phyloP scores from a whole-genome alignment of 2,113 vertebrate genomes.

The Sebastes schlegelii region DNA sequence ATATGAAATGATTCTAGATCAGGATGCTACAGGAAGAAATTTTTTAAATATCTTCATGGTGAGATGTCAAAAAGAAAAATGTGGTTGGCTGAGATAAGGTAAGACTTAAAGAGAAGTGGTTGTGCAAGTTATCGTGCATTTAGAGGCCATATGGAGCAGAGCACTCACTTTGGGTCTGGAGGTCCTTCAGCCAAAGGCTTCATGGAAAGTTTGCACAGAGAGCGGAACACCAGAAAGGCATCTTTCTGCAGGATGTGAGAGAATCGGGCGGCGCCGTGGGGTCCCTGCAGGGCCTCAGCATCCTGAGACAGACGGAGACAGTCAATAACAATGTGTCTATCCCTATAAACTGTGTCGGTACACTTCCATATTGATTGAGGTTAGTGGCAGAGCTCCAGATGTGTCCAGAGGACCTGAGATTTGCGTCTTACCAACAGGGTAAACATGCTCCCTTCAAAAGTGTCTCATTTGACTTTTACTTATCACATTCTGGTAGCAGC shows the following conservation, averaged over 20 bases:
- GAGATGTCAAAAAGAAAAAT: not conserved
- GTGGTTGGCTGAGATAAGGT: not conserved
- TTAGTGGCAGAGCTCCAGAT: not conserved
- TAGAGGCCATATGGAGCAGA: not conserved
- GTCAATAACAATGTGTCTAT: too few species aligned
- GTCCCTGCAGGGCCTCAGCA: conserved; percentile 85
- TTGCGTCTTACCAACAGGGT: not conserved
- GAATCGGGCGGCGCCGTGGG: conserved; percentile 87
- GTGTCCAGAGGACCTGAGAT: not conserved
- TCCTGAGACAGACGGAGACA: conserved; percentile 83
- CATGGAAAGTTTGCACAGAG: conserved; percentile 98
- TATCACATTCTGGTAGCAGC: not conserved
- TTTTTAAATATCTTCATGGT: not conserved
- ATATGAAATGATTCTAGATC: not conserved
- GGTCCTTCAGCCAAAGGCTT: conserved; percentile 96
- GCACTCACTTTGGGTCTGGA: conserved; percentile 95
- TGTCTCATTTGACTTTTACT: not conserved
- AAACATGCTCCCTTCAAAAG: not conserved
- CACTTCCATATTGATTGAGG: not conserved
- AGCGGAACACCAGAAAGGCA: conserved; percentile 96
- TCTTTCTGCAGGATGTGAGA: conserved; percentile 97
- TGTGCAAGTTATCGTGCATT: not conserved
- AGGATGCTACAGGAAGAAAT: not conserved
- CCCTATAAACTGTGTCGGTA: too few species aligned
- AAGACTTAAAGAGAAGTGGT: not conserved